Base-by-base conservation (phyloP, 2,888 invertebrate genomes). In the Dasysyrphus tricinctus region DNA sequence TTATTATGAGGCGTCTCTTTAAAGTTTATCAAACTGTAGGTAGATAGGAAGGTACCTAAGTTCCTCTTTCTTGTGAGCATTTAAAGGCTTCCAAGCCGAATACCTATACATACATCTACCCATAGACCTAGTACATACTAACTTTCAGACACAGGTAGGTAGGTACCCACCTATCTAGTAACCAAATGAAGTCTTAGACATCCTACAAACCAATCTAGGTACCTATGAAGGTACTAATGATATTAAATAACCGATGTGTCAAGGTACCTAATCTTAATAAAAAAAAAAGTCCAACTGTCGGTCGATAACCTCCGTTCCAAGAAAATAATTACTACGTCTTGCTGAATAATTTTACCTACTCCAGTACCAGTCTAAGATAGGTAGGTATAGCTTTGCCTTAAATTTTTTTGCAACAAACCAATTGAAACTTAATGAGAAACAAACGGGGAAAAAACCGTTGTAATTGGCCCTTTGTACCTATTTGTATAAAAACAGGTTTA, bases 301-400 rank as follows among this genome's bases (percentile, higher is more conserved):
- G 65, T 65, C 65, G 65, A 44, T 14, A 67, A 67, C 65, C 65
- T 49, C 65, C n/a, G n/a, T n/a, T n/a, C n/a, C 0, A 49, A 19
- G 34, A 44, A 65, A 49, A 39, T 59, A 39, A 19, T 39, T 59
- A 57, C n/a, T 57, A 14, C 34, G 11, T 29, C 12, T 51, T 51
- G 6, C 14, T 51, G 11, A 12, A 24, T 12, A 11, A 49, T 11
- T 49, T 16, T 16, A 9, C 42, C 3, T 14, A 0, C 6, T 44
- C 32, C 32, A n/a, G n/a, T n/a, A n/a, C n/a, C n/a, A n/a, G n/a
- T n/a, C n/a, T n/a, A n/a, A n/a, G n/a, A n/a, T n/a, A n/a, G n/a
- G n/a, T n/a, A n/a, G n/a, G n/a, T n/a, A n/a, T n/a, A 24, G 6
- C 1, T 8, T 32, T n/a, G 7, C 32, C 16, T 32, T n/a, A 56